Evolutionary conservation across 1,140 invertebrate species (phyloP).

Genomic region (Hylaeus anthracinus): DNA sequence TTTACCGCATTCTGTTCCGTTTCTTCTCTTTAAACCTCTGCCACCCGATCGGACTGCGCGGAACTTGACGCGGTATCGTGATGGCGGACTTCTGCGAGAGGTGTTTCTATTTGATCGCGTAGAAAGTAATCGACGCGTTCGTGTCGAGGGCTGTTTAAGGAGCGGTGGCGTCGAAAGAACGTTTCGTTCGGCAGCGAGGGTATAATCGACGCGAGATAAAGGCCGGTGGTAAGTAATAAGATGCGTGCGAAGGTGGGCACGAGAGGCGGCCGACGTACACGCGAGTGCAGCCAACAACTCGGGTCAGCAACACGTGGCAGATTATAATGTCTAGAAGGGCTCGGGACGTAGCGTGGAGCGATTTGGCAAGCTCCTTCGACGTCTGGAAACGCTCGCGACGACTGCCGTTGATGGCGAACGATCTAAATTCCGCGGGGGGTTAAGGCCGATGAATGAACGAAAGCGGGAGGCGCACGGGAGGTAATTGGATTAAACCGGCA

Average conservation of each 20-base stretch:
- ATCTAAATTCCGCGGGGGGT: not conserved
- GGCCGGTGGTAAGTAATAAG: slow-evolving; percentile 30
- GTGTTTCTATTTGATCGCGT: too few relatives aligned
- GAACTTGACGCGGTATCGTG: too few relatives aligned
- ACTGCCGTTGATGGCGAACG: not conserved
- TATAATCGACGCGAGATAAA: slow-evolving; percentile 8
- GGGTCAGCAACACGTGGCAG: slow-evolving; percentile 68
- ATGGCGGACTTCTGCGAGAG: too few relatives aligned
- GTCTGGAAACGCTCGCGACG: slow-evolving; percentile 1
- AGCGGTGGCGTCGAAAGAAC: too few relatives aligned
- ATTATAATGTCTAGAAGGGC: slow-evolving; percentile 58
- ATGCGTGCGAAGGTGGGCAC: slow-evolving; percentile 26
- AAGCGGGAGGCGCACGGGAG: not conserved
- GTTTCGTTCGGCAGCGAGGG: too few relatives aligned
- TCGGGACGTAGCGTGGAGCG: slow-evolving; percentile 17
- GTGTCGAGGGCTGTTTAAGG: too few relatives aligned
- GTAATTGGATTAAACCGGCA: slow-evolving; percentile 46
- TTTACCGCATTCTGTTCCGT: too few relatives aligned
- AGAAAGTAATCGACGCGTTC: not conserved
- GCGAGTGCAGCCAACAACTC: slow-evolving; percentile 24
- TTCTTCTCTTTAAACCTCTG: too few relatives aligned
- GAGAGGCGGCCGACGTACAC: slow-evolving; percentile 18
- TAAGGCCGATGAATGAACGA: slow-evolving; percentile 28
- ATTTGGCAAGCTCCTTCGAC: slow-evolving; percentile 60
- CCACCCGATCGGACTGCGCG: too few relatives aligned